These are phyloP conservation scores for Oplegnathus fasciatus DNA, from an alignment of 2,113 vertebrate genomes.

Conservation along the genomic window DNA sequence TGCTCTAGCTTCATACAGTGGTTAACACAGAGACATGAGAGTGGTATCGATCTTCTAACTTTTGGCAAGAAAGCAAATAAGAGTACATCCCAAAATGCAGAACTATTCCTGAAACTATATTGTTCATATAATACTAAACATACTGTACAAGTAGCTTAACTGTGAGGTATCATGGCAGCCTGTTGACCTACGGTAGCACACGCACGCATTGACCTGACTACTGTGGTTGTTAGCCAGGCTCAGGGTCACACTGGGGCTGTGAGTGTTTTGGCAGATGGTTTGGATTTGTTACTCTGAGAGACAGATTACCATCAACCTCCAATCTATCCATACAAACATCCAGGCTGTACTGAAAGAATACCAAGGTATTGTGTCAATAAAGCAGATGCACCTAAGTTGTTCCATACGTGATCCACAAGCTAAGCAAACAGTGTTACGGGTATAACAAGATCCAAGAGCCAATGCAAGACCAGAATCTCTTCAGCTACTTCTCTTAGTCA, in stretches of 20 bases:
- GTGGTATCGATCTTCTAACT: not conserved
- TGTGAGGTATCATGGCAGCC: slow-evolving; percentile 14
- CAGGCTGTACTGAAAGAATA: slow-evolving; percentile 49
- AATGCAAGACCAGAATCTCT: not conserved
- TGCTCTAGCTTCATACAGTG: not conserved
- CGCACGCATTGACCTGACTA: slow-evolving; percentile 36
- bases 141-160: slow-evolving; percentile 1
- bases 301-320: slow-evolving; percentile 74
- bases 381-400: slow-evolving; percentile 54
- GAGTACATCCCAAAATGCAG: not conserved
- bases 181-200: slow-evolving; percentile 55
- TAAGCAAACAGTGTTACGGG: slow-evolving; percentile 51
- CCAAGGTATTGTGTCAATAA: slow-evolving; percentile 42
- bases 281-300: slow-evolving; percentile 78
- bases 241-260: slow-evolving; percentile 72
- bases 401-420: slow-evolving; percentile 50
- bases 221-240: slow-evolving; percentile 57
- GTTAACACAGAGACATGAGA: not conserved
- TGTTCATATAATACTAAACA: not conserved
- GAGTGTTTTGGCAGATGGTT: slow-evolving; percentile 83
- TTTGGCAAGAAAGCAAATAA: not conserved
- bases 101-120: not conserved
- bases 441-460: slow-evolving; percentile 9
- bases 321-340: slow-evolving; percentile 74
- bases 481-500: not conserved